Evolutionary conservation across 2,113 vertebrate species (phyloP), one percentile per base, ranked within the genome.

Genomic region (Halichoerus grypus): DNA sequence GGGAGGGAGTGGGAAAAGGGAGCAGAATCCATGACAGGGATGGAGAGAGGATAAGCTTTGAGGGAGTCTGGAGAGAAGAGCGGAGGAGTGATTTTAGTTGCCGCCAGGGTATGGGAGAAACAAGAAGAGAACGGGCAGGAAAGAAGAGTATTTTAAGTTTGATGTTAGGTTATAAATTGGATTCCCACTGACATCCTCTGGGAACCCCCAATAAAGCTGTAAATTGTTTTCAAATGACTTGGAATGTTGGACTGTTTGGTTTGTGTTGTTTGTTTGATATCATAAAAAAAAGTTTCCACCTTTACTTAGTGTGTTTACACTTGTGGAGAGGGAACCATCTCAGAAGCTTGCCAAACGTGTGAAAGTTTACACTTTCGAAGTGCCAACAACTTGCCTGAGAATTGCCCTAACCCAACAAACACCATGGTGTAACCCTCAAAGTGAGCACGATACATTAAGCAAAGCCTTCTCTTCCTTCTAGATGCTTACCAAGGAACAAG

Each of bases 221-320:
- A 36, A 65, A 72, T 77, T 83, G 96, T 42, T 81, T 95, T 93
- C 65, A 71, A 93, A 28, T 74, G 59, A 74, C 67, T 28, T 63
- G 85, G 13, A 93, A 55, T 39, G 28, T 26, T 67, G 15, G 11
- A 82, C 55, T 80, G 4, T 63, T 97, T 90, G 14, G 13, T 39
- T 71, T 88, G 59, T 49, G 76, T 59, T 16, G 3, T 81, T 67
- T 86, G 16, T 81, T 59, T 57, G 28, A 53, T 36, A 61, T 42
- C 16, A 1, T 31, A 13, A 84, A 88, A 67, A 65, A 31, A n/a
- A 31, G 10, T 19, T 95, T 77, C 71, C 67, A 16, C 36, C 24
- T 89, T 85, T 72, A 14, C 33, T 61, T 7, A 59, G 10, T 36
- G 4, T 80, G 28, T 9, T 84, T 59, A 33, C 5, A 24, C 26